A percentile compares a stretch with the other conserved stretches of the same genome.
Conservation (phyloP, 2,888 invertebrate genomes). For the Zaprionus lineosus region DNA sequence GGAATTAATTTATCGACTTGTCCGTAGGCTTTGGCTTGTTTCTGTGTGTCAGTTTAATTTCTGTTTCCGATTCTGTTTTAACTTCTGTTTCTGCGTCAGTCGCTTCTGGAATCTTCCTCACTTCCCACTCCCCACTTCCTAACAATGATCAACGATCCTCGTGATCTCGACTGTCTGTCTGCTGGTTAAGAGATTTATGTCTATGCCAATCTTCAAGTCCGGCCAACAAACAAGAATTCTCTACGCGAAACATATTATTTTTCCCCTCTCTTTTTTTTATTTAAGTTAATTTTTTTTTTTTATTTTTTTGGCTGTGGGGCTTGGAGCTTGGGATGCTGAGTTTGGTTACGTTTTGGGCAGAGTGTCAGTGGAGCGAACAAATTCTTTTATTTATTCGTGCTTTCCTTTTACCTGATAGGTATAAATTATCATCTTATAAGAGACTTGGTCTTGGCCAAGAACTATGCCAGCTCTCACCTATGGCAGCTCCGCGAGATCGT, state of each 20-base stretch:
- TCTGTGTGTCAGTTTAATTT: too few species aligned
- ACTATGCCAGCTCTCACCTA: background rate
- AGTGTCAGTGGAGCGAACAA: constrained; percentile 25
- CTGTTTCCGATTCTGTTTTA: too few species aligned
- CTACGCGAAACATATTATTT: constrained; percentile 23
- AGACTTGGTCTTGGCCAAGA: constrained; percentile 9
- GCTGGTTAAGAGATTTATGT: constrained; percentile 68
- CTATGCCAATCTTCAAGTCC: constrained; percentile 52
- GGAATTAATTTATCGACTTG: too few species aligned
- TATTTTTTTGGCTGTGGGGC: constrained; percentile 2
- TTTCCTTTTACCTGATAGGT: background rate
- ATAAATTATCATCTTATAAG: constrained; percentile 3
- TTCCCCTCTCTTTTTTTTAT: background rate
- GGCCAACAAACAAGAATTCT: constrained; percentile 69
- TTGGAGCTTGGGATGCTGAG: constrained; percentile 11
- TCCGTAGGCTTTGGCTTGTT: too few species aligned
- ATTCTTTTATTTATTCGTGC: constrained; percentile 19
- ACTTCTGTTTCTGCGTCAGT: background rate
- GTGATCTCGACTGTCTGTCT: constrained; percentile 49
- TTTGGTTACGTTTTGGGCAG: constrained; percentile 38
- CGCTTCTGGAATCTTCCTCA: constrained; percentile 14
- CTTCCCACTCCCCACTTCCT: constrained; percentile 1
- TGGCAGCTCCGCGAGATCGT: too few species aligned
- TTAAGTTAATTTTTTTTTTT: background rate
- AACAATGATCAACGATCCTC: too few species aligned